Evolutionary conservation across 2,113 vertebrate species (phyloP), one percentile per base, ranked within the genome.

Genomic region (Ahaetulla prasina): DNA sequence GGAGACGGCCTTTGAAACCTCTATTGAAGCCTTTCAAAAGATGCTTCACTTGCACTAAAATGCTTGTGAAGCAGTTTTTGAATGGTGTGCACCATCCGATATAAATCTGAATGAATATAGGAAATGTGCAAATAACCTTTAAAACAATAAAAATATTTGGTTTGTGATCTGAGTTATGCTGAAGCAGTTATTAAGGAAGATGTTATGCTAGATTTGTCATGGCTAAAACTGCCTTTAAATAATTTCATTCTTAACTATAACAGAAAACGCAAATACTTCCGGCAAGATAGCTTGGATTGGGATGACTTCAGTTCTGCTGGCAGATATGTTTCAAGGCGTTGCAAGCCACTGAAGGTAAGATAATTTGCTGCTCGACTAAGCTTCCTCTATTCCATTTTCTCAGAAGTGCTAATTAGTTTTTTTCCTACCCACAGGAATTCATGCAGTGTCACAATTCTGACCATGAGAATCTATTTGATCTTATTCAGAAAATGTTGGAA

Each of bases 401-500:
- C 3, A 1, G 16, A 14, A 39, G 6, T 92, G 52, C 11, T 92
- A 12, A 63, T 22, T 39, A 45, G 0, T 10, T 10, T 93, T 90
- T 52, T 22, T 39, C 30, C 68, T 53, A 2, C 50, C 92, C 49
- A 43, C 94, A 99, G 98, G 97, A 98, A 94, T 98, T 98, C 91
- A 98, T 98, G 98, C 91, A 95, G 8, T 98, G 96, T 49, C 98
- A 98, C 3, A 92, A 97, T 35, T 91, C 97, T 50, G 98, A 98
- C 54, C 98, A 99, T 2, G 96, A 97, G 89, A 96, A 97, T 91
- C 97, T 98, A 23, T 99, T 98, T 96, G 98, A 99, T 96, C 97
- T 99, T 88, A 96, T 99, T n/a, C 94, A 98, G 93, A 98, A 98
- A 95, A 98, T 98, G 98, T 90, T 99, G 97, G 97, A 98, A 47